These are phyloP conservation scores for Leucopsar rothschildi DNA, from an alignment of 2,113 vertebrate genomes.

Conservation along the genomic window DNA sequence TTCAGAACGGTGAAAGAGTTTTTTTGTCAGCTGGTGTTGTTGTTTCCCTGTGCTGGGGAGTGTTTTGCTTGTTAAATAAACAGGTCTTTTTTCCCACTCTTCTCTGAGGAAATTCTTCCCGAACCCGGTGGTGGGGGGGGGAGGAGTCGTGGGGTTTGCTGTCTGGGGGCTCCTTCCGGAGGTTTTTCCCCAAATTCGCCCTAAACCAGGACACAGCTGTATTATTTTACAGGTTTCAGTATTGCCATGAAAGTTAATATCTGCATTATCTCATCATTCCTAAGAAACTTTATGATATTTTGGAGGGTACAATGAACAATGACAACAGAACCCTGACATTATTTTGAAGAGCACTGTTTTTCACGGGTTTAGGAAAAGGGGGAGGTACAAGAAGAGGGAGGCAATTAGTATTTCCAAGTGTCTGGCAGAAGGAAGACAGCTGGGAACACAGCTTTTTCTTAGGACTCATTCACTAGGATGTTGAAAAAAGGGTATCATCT, in stretches of 20 bases:
- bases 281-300: not conserved
- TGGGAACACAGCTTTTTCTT: not conserved
- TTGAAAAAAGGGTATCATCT: not conserved
- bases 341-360: not conserved
- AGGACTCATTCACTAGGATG: not conserved
- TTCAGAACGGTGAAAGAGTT: too few relatives aligned
- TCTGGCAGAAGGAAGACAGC: not conserved
- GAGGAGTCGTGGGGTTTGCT: too few relatives aligned
- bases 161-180: too few relatives aligned
- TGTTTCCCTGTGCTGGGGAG: too few relatives aligned
- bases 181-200: too few relatives aligned
- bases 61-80: too few relatives aligned
- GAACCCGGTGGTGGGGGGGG: too few relatives aligned
- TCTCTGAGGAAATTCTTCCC: too few relatives aligned
- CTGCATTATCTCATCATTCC: not conserved
- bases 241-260: not conserved
- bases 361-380: accelerated
- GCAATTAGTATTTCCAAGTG: not conserved
- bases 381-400: accelerated
- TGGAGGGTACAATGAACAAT: not conserved
- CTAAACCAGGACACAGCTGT: too few relatives aligned
- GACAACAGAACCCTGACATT: not conserved
- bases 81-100: too few relatives aligned
- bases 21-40: too few relatives aligned
- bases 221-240: not conserved